Percentiles rank a stretch among this genome's conserved stretches.
These are phyloP conservation scores for Lycocorax pyrrhopterus DNA, from an alignment of 2,113 vertebrate genomes.

Conservation along the genomic window DNA sequence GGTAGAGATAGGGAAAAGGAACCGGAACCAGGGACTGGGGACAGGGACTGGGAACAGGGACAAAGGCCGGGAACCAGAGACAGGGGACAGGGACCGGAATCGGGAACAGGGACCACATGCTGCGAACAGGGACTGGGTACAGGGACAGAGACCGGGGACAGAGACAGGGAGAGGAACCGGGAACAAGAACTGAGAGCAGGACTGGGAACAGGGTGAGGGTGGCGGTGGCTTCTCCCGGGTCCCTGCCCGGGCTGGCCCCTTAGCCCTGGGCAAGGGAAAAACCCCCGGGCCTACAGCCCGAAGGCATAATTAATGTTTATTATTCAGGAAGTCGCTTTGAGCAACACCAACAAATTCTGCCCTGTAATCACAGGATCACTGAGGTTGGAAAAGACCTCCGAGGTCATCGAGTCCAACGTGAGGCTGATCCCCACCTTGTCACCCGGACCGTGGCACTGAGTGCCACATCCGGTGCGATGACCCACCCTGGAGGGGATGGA, in stretches of 20 bases:
- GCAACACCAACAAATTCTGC: background rate
- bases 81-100: rapidly evolving
- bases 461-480: background rate
- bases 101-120: no score
- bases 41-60: background rate
- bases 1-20: no score
- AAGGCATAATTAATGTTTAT: background rate
- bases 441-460: background rate
- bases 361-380: background rate
- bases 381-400: background rate
- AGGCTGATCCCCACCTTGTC: background rate
- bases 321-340: background rate
- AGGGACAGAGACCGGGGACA: no score
- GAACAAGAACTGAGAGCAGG: background rate
- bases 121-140: background rate
- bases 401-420: background rate
- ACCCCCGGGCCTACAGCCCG: no score
- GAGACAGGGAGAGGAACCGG: no score
- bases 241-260: background rate
- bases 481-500: background rate
- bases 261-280: background rate
- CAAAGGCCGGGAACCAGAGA: no score
- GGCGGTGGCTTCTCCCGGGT: no score
- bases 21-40: no score
- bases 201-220: background rate